Evolutionary conservation across 1,140 invertebrate species (phyloP).

Genomic region (Tetramorium alpestre): DNA sequence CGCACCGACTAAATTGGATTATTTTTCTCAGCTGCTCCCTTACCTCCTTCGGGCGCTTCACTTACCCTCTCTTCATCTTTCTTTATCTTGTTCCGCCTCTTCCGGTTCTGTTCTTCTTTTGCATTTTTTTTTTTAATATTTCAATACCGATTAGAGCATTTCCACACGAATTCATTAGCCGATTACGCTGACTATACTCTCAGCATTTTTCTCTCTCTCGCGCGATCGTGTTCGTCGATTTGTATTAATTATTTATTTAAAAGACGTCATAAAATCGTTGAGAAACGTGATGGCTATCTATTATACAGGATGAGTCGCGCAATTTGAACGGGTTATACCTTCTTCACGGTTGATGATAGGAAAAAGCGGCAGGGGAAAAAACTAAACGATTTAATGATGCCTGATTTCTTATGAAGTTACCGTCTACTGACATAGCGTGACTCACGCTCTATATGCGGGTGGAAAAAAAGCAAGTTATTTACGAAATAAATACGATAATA

Average conservation of each 20-base stretch:
- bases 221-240: background rate
- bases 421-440: background rate
- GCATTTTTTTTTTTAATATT: background rate
- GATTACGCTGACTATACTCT: background rate
- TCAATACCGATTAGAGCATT: conserved; percentile 27
- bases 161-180: conserved; percentile 18
- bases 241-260: conserved; percentile 39
- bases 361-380: conserved; percentile 24
- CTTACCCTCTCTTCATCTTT: conserved; percentile 34
- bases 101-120: conserved; percentile 16
- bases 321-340: conserved; percentile 16
- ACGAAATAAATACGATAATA: background rate
- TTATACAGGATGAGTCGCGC: conserved; percentile 39
- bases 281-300: conserved; percentile 16
- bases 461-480: background rate
- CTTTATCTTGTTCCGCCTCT: conserved; percentile 11
- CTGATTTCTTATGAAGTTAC: conserved; percentile 7
- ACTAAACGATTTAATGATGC: conserved; percentile 44
- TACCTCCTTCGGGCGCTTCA: conserved; percentile 50
- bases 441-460: background rate
- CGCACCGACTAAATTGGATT: conserved; percentile 81
- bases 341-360: conserved; percentile 30
- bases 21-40: conserved; percentile 78
- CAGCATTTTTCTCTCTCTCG: conserved; percentile 29
- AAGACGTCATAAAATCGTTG: conserved; percentile 18